These are phyloP conservation scores for Narcine bancroftii DNA, from an alignment of 2,113 vertebrate species.

Conservation along the genomic window DNA sequence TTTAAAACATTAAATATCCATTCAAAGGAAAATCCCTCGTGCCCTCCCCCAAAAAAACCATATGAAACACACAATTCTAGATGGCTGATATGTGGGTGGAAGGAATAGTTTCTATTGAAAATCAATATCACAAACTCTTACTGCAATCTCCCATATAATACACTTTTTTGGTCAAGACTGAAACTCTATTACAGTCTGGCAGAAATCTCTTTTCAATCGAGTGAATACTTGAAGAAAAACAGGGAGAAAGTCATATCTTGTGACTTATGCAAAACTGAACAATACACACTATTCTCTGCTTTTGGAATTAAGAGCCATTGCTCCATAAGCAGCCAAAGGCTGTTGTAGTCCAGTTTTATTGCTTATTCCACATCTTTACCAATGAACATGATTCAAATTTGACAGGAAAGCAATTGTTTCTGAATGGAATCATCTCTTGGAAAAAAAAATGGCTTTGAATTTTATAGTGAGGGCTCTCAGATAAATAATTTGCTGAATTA, in stretches of 20 bases:
- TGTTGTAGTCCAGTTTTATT: not conserved
- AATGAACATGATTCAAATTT: not conserved
- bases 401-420: not conserved
- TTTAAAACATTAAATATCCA: too few relatives aligned
- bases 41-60: too few relatives aligned
- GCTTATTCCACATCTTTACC: not conserved
- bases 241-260: too few relatives aligned
- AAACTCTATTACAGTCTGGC: not conserved
- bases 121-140: not conserved
- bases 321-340: too few relatives aligned
- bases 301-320: too few relatives aligned
- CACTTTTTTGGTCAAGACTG: not conserved
- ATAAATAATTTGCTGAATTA: conserved; percentile 5
- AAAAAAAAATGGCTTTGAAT: not conserved
- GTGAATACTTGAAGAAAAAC: not conserved
- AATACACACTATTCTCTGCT: too few relatives aligned
- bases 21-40: too few relatives aligned
- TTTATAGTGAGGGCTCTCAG: not conserved
- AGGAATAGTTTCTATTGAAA: not conserved
- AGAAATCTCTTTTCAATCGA: not conserved
- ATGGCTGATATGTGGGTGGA: not conserved
- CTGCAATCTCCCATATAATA: not conserved
- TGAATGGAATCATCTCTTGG: not conserved
- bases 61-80: not conserved
- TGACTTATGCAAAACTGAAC: too few relatives aligned